Evolutionary conservation across 2,113 vertebrate genomes (phyloP), one percentile per base, ranked within the genome.

Genomic region (Pelvicachromis taeniatus): DNA sequence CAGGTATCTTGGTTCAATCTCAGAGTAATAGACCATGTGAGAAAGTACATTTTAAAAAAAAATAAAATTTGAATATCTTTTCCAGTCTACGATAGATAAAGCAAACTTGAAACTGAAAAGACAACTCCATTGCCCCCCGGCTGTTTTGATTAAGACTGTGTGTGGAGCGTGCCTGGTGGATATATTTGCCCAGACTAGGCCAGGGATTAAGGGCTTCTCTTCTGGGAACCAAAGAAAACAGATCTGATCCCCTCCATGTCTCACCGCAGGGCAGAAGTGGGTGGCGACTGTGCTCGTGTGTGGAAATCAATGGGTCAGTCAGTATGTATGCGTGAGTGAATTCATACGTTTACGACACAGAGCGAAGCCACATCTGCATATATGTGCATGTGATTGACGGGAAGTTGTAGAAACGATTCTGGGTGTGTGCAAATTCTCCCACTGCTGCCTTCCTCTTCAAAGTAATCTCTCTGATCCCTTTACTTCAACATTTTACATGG

Each of bases 131-230:
- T 81, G 5, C 61, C 83, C 90, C 63, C n/a, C 2, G 85, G 87
- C 78, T 90, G 87, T 92, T 90, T 93, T 92, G 87, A 90, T 93
- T 78, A 59, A 52, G 79, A 85, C 82, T 78, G 85, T 85, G 89
- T 70, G 78, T 23, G 89, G 89, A 89, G 87, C 58, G 86, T 92
- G 93, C 89, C 91, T 91, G 85, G 38, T 19, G 83, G 89, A 87
- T 89, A 81, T 95, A 85, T 95, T 96, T 95, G 88, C 88, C 91
- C 91, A 95, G 93, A 86, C 91, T 90, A 86, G 92, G 93, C 87
- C 85, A 1, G 56, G 92, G 95, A 96, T 96, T 95, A 95, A 92
- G 84, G 70, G 87, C 88, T 92, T 91, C 86, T 91, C 88, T 85
- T 78, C 63, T 58, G 84, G 87, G 87, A 94, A 94, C 92, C 85